A percentile compares a stretch with the other conserved stretches of the same genome.
phyloP scores from a whole-genome alignment of 2,888 invertebrate species.

The Zygothrica quintamaculata region DNA sequence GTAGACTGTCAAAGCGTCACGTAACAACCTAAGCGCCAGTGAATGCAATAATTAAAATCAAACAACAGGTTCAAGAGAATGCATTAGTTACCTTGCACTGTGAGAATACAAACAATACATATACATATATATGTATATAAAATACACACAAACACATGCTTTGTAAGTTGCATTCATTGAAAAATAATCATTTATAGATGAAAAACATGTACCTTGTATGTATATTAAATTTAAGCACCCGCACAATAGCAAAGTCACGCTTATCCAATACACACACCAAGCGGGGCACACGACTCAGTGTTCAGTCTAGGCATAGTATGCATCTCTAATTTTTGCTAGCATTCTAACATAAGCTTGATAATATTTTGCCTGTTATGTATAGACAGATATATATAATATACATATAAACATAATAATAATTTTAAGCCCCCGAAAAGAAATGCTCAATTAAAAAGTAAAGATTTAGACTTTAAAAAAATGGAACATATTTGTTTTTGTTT shows the following conservation, averaged over 20 bases:
- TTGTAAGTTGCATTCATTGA: too few species aligned
- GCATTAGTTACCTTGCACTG: slow-evolving; percentile 39
- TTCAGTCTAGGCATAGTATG: slow-evolving; percentile 13
- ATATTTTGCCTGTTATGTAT: slow-evolving; percentile 1
- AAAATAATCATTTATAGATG: background rate
- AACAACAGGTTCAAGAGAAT: slow-evolving; percentile 41
- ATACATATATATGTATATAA: slow-evolving; percentile 5
- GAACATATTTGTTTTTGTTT: background rate
- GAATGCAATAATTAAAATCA: slow-evolving; percentile 35
- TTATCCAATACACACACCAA: slow-evolving; percentile 26
- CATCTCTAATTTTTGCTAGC: slow-evolving; percentile 2
- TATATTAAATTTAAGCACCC: background rate
- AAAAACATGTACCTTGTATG: slow-evolving; percentile 2
- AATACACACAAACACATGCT: too few species aligned
- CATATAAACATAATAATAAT: too few species aligned
- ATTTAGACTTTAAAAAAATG: too few species aligned
- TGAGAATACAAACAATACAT: slow-evolving; percentile 4
- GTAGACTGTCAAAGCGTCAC: slow-evolving; percentile 63
- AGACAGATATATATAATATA: too few species aligned
- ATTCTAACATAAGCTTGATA: background rate
- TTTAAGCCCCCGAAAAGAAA: too few species aligned
- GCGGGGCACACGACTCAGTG: too few species aligned
- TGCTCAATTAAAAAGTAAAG: too few species aligned
- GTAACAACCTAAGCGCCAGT: slow-evolving; percentile 52
- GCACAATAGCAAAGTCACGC: slow-evolving; percentile 9